Percentiles rank a stretch among this genome's conserved stretches.
These are phyloP conservation scores for Caenorhabditis angaria DNA, from an alignment of 2,888 invertebrate genomes.

Conservation along the genomic window DNA sequence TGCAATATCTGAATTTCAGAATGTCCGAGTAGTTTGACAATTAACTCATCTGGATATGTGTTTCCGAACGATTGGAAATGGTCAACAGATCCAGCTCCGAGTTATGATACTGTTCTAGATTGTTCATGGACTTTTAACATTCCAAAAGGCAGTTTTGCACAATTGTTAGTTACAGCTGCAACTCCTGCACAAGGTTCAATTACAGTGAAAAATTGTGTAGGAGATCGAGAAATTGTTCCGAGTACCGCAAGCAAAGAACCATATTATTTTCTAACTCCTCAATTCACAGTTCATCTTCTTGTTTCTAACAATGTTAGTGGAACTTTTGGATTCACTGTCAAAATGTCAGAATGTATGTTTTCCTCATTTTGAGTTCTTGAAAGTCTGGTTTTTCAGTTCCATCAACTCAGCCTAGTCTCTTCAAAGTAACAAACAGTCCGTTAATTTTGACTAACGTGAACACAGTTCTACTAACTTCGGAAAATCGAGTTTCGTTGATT, in stretches of 20 bases:
- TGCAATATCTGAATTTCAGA: too few species aligned
- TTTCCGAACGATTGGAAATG: neutral
- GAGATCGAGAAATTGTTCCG: neutral
- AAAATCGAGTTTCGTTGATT: neutral
- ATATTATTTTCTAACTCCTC: neutral
- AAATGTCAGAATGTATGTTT: neutral
- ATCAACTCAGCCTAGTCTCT: neutral
- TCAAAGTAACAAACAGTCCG: neutral
- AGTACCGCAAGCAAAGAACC: neutral
- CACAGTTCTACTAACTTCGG: neutral
- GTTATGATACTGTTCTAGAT: neutral
- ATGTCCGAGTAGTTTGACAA: neutral
- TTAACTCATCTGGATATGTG: neutral
- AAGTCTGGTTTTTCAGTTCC: neutral
- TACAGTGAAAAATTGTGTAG: neutral
- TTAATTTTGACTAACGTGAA: neutral
- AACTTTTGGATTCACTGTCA: neutral
- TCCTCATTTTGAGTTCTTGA: neutral
- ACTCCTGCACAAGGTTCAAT: neutral
- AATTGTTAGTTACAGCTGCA: neutral
- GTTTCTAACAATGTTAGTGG: neutral
- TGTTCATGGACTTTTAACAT: neutral
- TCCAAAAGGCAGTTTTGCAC: neutral
- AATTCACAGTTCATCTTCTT: neutral
- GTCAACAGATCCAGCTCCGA: neutral